phyloP scores from a whole-genome alignment of 53 echinoderm and acorn worm genomes.

The Arbacia lixula region DNA sequence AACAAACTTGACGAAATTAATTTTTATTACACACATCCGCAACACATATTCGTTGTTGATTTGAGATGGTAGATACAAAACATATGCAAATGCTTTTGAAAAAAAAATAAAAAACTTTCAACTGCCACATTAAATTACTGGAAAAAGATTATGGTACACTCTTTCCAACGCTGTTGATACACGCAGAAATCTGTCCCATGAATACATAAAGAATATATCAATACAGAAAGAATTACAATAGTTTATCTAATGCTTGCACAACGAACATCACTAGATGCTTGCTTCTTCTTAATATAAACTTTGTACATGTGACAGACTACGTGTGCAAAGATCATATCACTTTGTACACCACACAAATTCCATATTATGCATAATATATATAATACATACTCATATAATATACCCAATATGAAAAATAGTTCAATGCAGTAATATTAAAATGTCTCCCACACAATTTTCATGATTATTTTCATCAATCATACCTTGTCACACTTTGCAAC shows the following conservation, averaged over 20 bases:
- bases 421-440: slow-evolving; percentile 23
- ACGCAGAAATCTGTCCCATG: slow-evolving; percentile 18
- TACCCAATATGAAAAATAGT: slow-evolving; percentile 54
- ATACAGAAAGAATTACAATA: neutral
- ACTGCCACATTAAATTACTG: no score
- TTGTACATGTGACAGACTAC: no score
- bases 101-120: no score
- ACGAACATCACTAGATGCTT: no score
- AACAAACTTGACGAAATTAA: no score
- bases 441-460: neutral
- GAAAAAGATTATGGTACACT: neutral
- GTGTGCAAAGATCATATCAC: neutral
- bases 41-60: no score
- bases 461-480: slow-evolving; percentile 30
- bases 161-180: slow-evolving; percentile 1
- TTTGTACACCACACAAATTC: slow-evolving; percentile 29
- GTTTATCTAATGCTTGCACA: no score
- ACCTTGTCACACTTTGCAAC: neutral
- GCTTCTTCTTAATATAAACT: no score
- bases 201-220: slow-evolving; percentile 24
- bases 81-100: no score
- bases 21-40: no score
- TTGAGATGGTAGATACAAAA: no score
- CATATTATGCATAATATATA: slow-evolving; percentile 49
- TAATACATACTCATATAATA: slow-evolving; percentile 48